Percentiles rank a stretch among this genome's conserved stretches.
Evolutionary conservation across 2,113 vertebrate genomes (phyloP).

Genomic region (Gymnarchus niloticus): DNA sequence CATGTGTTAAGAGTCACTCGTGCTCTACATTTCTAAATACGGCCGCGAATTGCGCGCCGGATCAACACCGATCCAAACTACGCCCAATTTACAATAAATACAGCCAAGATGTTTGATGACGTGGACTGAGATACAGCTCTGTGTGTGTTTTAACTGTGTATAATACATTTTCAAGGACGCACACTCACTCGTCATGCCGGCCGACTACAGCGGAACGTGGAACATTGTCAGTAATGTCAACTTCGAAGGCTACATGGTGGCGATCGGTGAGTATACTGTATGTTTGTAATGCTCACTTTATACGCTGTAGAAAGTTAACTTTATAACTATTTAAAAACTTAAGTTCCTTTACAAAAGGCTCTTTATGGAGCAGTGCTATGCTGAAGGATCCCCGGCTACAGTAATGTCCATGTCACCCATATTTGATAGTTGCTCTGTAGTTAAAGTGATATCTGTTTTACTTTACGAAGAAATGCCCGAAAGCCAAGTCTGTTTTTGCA

Average conservation of each 20-base stretch:
- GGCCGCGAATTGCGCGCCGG: conserved; percentile 1
- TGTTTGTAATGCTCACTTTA: not conserved
- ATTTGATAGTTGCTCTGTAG: not conserved
- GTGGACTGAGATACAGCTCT: not conserved
- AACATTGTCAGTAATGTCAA: conserved; percentile 74
- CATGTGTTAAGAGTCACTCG: conserved; percentile 37
- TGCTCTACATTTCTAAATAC: conserved; percentile 49
- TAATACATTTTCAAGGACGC: not conserved
- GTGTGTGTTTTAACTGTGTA: not conserved
- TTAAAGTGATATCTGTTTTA: not conserved
- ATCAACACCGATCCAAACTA: conserved; percentile 7
- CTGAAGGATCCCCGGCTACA: not conserved
- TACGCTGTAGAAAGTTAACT: not conserved
- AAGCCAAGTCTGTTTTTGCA: not conserved
- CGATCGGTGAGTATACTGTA: conserved; percentile 64
- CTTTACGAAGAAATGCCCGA: not conserved
- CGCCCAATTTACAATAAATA: conserved; percentile 12
- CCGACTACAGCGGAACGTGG: conserved; percentile 76
- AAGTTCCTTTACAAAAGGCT: not conserved
- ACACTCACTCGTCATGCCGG: conserved; percentile 58
- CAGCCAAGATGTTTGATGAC: not conserved
- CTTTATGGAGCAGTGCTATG: not conserved
- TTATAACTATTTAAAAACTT: not conserved
- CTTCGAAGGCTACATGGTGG: conserved; percentile 74
- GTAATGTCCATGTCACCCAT: not conserved